Evolutionary conservation across 2,113 vertebrate species (phyloP).

Genomic region (Telmatochromis sp.): DNA sequence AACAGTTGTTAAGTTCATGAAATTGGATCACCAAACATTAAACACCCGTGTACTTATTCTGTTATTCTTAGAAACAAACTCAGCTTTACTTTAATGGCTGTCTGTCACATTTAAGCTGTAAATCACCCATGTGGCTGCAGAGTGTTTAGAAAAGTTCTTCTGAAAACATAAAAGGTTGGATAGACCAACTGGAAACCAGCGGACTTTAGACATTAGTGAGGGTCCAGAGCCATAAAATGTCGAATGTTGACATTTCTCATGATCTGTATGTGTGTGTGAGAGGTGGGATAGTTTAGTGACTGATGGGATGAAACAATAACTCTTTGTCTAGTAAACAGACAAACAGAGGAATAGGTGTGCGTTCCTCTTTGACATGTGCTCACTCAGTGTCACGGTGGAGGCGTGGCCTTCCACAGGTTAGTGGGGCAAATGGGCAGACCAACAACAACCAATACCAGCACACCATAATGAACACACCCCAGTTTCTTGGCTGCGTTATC

Average conservation of each 20-base stretch:
- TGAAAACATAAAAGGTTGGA: not conserved
- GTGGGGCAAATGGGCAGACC: not conserved
- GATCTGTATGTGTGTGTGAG: not conserved
- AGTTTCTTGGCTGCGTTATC: not conserved
- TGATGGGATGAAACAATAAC: not conserved
- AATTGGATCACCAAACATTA: not conserved
- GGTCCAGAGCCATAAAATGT: not conserved
- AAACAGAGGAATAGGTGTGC: not conserved
- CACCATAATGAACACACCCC: not conserved
- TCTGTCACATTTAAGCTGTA: not conserved
- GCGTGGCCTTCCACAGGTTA: not conserved
- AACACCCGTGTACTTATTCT: accelerated
- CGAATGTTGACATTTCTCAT: accelerated
- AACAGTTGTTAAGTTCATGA: accelerated
- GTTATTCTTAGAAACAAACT: not conserved
- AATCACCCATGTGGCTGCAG: not conserved
- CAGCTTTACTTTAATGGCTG: accelerated
- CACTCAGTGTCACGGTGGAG: not conserved
- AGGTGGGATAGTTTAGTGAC: not conserved
- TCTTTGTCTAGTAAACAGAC: not conserved
- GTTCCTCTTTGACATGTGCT: not conserved
- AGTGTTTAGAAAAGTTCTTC: not conserved
- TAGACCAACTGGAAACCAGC: not conserved
- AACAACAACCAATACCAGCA: not conserved
- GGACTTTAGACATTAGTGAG: not conserved